A percentile compares a stretch with the other conserved stretches of the same genome.
These are phyloP conservation scores for Petromus typicus DNA, from an alignment of 2,113 vertebrate species.

Conservation along the genomic window DNA sequence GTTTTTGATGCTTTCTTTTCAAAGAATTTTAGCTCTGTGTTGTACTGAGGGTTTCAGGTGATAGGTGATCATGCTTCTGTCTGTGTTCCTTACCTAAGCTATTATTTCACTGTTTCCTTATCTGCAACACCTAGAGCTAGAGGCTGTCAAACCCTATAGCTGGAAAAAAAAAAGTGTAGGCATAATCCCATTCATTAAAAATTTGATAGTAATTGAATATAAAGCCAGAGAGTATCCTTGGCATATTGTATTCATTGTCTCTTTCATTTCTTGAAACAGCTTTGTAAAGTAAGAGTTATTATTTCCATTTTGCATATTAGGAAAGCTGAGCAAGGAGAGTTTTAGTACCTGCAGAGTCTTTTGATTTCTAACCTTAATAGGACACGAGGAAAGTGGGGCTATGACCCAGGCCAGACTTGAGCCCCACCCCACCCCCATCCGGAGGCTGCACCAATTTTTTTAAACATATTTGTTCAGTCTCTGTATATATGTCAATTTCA, in stretches of 20 bases:
- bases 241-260: background rate
- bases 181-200: background rate
- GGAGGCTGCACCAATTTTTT: too few relatives aligned
- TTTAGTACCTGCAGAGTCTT: background rate
- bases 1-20: conserved; percentile 25
- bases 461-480: too few relatives aligned
- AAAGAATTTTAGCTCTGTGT: background rate
- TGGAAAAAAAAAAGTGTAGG: background rate
- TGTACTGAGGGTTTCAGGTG: background rate
- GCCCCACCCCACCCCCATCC: too few relatives aligned
- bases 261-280: conserved; percentile 25
- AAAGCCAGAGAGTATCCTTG: background rate
- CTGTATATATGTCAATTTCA: too few relatives aligned
- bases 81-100: background rate
- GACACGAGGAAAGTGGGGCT: background rate
- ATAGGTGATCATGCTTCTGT: background rate
- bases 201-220: background rate
- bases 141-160: background rate
- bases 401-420: too few relatives aligned
- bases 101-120: background rate
- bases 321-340: background rate
- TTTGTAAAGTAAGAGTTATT: background rate
- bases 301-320: background rate
- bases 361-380: background rate
- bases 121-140: background rate